These are phyloP conservation scores for Psittacus erithacus DNA, from an alignment of 2,113 vertebrate species.

Conservation along the genomic window DNA sequence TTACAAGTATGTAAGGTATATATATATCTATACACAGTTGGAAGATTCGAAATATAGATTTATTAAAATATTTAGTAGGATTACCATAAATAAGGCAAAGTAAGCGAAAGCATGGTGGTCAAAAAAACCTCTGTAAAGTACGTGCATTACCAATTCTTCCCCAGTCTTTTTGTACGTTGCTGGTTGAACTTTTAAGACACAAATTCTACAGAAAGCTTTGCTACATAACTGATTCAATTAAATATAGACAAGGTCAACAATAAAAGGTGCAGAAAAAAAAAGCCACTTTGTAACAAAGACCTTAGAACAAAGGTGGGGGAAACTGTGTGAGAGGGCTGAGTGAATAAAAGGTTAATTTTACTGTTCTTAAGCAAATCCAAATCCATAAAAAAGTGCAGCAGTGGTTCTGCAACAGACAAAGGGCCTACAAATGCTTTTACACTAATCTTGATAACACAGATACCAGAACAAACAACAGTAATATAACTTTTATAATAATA, in stretches of 20 bases:
- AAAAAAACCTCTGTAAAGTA: background rate
- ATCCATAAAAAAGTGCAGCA: background rate
- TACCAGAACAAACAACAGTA: background rate
- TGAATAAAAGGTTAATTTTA: background rate
- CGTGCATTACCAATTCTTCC: fast-evolving
- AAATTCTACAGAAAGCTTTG: background rate
- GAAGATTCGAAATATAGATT: background rate
- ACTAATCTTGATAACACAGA: background rate
- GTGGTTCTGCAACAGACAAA: background rate
- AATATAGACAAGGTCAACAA: background rate
- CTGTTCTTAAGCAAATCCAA: background rate
- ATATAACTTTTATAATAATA: background rate
- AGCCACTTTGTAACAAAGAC: background rate
- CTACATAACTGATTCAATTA: background rate
- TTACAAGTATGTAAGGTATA: background rate
- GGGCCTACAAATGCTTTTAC: background rate
- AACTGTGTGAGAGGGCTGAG: background rate
- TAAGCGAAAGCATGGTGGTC: background rate
- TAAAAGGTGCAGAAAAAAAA: background rate
- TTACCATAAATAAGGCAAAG: background rate
- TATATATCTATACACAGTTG: background rate
- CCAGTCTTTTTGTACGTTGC: background rate
- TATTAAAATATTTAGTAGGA: background rate
- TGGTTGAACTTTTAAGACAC: background rate
- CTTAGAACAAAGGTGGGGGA: background rate